Evolutionary conservation across 2,888 invertebrate species (phyloP).

Genomic region (Pardosa pseudoannulata): DNA sequence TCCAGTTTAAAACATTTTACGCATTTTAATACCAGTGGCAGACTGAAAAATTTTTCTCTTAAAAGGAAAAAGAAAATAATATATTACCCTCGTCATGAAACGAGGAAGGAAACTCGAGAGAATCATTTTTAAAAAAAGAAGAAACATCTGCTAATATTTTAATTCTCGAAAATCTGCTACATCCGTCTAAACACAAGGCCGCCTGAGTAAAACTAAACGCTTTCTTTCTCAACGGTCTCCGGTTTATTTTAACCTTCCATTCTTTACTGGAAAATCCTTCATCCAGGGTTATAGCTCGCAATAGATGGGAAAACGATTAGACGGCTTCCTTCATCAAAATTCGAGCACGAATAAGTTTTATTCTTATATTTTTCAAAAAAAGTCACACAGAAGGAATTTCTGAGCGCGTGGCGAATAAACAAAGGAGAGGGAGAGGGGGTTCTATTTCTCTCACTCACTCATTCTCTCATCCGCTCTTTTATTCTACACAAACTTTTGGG

Average conservation of each 20-base stretch:
- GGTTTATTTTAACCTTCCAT: conserved; percentile 1
- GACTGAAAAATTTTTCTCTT: too few relatives aligned
- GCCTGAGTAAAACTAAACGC: too few relatives aligned
- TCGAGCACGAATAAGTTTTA: not conserved
- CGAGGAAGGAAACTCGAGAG: too few relatives aligned
- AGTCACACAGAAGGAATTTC: too few relatives aligned
- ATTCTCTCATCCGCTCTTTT: not conserved
- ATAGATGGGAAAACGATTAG: not conserved
- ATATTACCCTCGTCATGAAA: too few relatives aligned
- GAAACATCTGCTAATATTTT: not conserved
- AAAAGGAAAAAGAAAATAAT: too few relatives aligned
- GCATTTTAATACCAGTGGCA: too few relatives aligned
- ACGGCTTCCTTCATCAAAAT: not conserved
- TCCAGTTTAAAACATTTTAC: too few relatives aligned
- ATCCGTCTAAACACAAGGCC: not conserved
- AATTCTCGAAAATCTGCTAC: not conserved
- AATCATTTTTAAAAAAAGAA: too few relatives aligned
- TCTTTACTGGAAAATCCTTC: not conserved
- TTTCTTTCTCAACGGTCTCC: not conserved
- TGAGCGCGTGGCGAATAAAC: too few relatives aligned
- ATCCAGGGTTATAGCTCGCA: conserved; percentile 1
- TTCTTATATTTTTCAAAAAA: not conserved
- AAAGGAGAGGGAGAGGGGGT: too few relatives aligned
- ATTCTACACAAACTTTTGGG: not conserved
- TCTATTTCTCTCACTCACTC: too few relatives aligned